These are phyloP conservation scores for Ferdinandea cuprea DNA, from an alignment of 2,888 invertebrate genomes.

Conservation along the genomic window DNA sequence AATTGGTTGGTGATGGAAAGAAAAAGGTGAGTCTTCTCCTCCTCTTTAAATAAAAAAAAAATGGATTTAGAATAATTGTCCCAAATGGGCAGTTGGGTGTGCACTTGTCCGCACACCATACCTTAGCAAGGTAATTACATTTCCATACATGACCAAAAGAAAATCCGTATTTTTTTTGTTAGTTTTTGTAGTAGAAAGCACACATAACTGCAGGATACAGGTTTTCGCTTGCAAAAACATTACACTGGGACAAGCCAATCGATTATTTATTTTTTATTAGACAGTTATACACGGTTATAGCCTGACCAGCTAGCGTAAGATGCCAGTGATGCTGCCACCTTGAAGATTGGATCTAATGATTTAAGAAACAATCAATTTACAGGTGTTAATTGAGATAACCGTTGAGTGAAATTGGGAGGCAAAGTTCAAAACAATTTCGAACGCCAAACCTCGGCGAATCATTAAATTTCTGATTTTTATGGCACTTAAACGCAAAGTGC, in stretches of 20 bases:
- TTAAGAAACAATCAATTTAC: constrained; percentile 73
- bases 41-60: constrained; percentile 14
- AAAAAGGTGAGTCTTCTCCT: constrained; percentile 87
- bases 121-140: constrained; percentile 52
- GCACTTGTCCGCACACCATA: constrained; percentile 62
- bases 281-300: constrained; percentile 51
- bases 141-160: constrained; percentile 47
- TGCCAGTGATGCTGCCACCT: constrained; percentile 33
- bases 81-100: constrained; percentile 74
- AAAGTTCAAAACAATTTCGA: constrained; percentile 62
- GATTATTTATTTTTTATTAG: constrained; percentile 69
- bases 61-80: constrained; percentile 76
- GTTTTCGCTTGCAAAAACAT: constrained; percentile 53
- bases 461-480: constrained; percentile 44
- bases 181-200: constrained; percentile 25
- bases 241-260: constrained; percentile 50
- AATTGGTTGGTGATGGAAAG: constrained; percentile 92
- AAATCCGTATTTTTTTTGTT: constrained; percentile 31
- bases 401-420: constrained; percentile 57
- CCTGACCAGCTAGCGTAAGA: not conserved
- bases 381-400: constrained; percentile 74
- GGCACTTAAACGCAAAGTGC: constrained; percentile 27
- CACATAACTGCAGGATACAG: constrained; percentile 56
- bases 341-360: constrained; percentile 63
- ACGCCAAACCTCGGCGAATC: constrained; percentile 30